Evolutionary conservation across 1,140 invertebrate species (phyloP).

Genomic region (Macrobrachium rosenbergii): DNA sequence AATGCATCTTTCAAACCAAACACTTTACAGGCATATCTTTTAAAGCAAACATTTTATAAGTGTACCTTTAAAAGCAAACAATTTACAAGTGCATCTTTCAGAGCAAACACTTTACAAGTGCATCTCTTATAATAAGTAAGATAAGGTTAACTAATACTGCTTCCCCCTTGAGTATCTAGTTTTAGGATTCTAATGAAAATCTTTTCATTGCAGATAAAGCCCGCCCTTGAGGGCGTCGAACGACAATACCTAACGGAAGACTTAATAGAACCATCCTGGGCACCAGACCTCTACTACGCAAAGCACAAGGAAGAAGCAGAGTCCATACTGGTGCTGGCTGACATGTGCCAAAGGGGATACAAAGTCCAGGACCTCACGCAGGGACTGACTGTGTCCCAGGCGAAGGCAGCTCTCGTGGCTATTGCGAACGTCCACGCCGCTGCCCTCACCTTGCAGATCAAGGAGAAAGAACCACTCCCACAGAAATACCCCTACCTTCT

Average conservation of each 20-base stretch:
- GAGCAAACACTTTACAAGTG: too few species aligned
- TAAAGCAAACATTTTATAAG: too few species aligned
- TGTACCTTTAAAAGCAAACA: too few species aligned
- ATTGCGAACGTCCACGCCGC: conserved; percentile 46
- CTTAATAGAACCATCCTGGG: background rate
- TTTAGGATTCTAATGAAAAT: background rate
- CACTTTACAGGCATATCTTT: too few species aligned
- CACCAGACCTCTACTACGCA: conserved; percentile 25
- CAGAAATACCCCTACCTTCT: conserved; percentile 49
- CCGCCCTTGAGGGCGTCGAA: conserved; percentile 12
- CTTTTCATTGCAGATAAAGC: conserved; percentile 25
- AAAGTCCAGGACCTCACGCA: conserved; percentile 48
- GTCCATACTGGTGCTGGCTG: conserved; percentile 22
- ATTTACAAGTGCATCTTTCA: too few species aligned
- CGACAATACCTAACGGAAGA: conserved; percentile 29
- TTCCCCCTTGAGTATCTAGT: background rate
- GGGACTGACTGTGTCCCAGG: conserved; percentile 35
- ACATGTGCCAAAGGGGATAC: conserved; percentile 27
- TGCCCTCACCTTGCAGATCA: conserved; percentile 27
- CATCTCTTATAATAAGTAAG: too few species aligned
- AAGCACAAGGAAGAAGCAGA: conserved; percentile 32
- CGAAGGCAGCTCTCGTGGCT: conserved; percentile 19
- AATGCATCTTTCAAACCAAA: too few species aligned
- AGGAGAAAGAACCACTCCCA: conserved; percentile 36
- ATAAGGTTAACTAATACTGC: too few species aligned